Percentiles rank a stretch among this genome's conserved stretches.
These are phyloP conservation scores for Graphium colonna DNA, from an alignment of 2,888 invertebrate species.

Conservation along the genomic window DNA sequence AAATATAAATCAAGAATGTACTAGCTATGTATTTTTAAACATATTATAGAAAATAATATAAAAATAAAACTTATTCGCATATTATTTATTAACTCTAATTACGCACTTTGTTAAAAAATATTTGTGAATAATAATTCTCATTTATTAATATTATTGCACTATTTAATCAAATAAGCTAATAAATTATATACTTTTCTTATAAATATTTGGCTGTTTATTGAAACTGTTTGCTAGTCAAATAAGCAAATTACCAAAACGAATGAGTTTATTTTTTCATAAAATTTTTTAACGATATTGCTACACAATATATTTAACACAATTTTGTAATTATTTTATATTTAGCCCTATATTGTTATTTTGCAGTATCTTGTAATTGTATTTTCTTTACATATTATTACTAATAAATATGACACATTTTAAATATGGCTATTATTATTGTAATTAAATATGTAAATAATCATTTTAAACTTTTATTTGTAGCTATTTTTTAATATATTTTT, in stretches of 20 bases:
- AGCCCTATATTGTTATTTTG: background rate
- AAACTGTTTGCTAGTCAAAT: slow-evolving; percentile 23
- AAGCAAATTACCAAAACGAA: slow-evolving; percentile 13
- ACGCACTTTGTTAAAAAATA: too few relatives aligned
- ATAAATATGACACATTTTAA: background rate
- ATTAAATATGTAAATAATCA: background rate
- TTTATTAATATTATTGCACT: background rate
- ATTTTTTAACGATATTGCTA: background rate
- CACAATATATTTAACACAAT: background rate
- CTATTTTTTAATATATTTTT: background rate
- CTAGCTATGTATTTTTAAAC: background rate
- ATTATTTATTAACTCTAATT: too few relatives aligned
- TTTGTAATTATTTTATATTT: background rate
- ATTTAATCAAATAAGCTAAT: too few relatives aligned
- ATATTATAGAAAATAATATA: background rate
- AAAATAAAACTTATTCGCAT: too few relatives aligned
- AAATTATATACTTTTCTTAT: background rate
- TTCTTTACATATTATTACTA: background rate
- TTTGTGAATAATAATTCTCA: background rate
- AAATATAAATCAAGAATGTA: background rate
- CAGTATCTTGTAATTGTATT: background rate
- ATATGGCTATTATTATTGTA: background rate
- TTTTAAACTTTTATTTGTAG: background rate
- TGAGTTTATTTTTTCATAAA: background rate
- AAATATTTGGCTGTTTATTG: slow-evolving; percentile 18